Conservation (phyloP, 2,888 invertebrate genomes). For the Ethmia dodecea region DNA sequence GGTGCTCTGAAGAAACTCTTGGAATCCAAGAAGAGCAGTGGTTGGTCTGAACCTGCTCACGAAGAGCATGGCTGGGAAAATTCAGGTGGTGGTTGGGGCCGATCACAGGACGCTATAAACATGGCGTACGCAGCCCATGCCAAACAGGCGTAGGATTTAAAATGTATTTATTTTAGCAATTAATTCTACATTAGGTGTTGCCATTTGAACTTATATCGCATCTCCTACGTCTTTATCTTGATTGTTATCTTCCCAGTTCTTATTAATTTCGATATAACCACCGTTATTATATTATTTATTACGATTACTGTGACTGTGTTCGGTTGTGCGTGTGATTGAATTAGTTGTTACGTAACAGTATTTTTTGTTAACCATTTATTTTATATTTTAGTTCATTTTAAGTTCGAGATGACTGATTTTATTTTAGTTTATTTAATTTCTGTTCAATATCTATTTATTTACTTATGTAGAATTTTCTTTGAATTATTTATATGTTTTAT, state of each 20-base stretch:
- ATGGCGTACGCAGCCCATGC: slow-evolving; percentile 83
- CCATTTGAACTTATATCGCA: not conserved
- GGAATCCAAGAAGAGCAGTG: slow-evolving; percentile 82
- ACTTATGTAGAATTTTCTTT: not conserved
- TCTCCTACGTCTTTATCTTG: too few relatives aligned
- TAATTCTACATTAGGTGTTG: slow-evolving; percentile 2
- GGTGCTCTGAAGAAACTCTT: slow-evolving; percentile 83
- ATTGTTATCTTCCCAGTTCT: too few relatives aligned
- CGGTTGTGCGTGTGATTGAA: slow-evolving; percentile 3
- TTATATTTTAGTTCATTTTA: slow-evolving; percentile 12
- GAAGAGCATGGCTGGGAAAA: slow-evolving; percentile 73
- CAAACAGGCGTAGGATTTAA: slow-evolving; percentile 50
- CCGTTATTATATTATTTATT: slow-evolving; percentile 6
- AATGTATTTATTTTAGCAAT: slow-evolving; percentile 14
- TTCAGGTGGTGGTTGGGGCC: slow-evolving; percentile 78
- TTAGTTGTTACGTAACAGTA: slow-evolving; percentile 15
- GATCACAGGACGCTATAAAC: slow-evolving; percentile 81
- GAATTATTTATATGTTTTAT: too few relatives aligned
- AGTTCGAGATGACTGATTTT: slow-evolving; percentile 13
- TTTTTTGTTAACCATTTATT: slow-evolving; percentile 12
- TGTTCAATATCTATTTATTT: too few relatives aligned
- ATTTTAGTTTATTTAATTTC: slow-evolving; percentile 20
- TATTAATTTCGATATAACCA: slow-evolving; percentile 5
- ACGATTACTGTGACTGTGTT: not conserved
- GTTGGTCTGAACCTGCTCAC: slow-evolving; percentile 82